These are phyloP conservation scores for Zaprionus nigranus DNA, from an alignment of 1,140 invertebrate species.

Conservation along the genomic window DNA sequence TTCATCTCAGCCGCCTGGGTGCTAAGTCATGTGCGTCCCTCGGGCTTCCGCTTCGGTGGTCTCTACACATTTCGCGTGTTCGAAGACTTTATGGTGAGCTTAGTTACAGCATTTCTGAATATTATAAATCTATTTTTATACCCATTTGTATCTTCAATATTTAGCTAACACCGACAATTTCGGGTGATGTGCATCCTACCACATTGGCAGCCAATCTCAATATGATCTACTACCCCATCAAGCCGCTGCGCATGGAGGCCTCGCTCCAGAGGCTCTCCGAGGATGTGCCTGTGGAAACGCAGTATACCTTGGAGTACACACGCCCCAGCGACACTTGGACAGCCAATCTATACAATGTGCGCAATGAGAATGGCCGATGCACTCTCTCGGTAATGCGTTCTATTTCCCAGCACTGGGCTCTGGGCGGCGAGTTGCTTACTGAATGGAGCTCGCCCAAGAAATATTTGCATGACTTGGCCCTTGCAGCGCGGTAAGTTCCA, in stretches of 20 bases:
- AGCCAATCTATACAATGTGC: constrained; percentile 71
- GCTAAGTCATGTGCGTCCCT: constrained; percentile 67
- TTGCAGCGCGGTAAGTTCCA: constrained; percentile 63
- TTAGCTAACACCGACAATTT: constrained; percentile 75
- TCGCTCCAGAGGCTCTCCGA: constrained; percentile 60
- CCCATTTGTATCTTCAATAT: background rate
- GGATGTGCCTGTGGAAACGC: constrained; percentile 53
- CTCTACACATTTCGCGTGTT: constrained; percentile 65
- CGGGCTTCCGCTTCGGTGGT: constrained; percentile 80
- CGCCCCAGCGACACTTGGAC: constrained; percentile 70
- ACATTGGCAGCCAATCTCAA: constrained; percentile 74
- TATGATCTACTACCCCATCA: constrained; percentile 75
- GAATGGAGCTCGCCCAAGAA: constrained; percentile 73
- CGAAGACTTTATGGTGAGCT: constrained; percentile 73
- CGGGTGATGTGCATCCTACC: constrained; percentile 77
- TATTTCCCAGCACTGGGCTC: constrained; percentile 61
- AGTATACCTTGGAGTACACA: constrained; percentile 70
- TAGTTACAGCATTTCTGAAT: background rate
- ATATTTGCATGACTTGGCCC: constrained; percentile 54
- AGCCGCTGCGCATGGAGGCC: constrained; percentile 69
- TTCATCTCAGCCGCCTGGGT: constrained; percentile 68
- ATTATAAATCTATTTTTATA: background rate
- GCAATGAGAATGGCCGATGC: constrained; percentile 67
- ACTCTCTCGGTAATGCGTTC: constrained; percentile 75
- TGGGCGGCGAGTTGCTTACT: constrained; percentile 70